phyloP scores from a whole-genome alignment of 2,113 vertebrate genomes.

The Psilopsiagon aymara region DNA sequence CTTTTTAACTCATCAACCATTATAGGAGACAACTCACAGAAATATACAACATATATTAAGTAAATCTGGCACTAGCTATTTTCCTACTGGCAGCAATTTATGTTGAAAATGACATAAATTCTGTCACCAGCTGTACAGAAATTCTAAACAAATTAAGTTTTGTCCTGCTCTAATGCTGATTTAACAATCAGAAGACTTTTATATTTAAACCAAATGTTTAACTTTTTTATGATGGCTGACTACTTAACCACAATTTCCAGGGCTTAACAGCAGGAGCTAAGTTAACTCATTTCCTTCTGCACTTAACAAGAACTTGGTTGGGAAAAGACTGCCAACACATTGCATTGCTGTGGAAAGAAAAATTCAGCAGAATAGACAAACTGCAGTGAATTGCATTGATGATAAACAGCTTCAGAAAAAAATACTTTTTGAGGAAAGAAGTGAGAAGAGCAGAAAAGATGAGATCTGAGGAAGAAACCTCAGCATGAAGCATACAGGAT shows the following conservation, averaged over 20 bases:
- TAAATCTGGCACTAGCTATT: neutral
- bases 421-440: neutral
- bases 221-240: slow-evolving; percentile 52
- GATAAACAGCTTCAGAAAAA: neutral
- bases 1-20: neutral
- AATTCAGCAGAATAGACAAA: neutral
- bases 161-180: slow-evolving; percentile 8
- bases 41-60: neutral
- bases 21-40: neutral
- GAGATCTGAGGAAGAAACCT: neutral
- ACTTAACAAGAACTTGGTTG: slow-evolving; percentile 41
- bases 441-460: neutral
- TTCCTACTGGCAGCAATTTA: slow-evolving; percentile 30
- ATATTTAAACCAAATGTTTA: slow-evolving; percentile 70
- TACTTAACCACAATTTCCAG: slow-evolving; percentile 65
- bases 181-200: slow-evolving; percentile 61
- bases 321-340: slow-evolving; percentile 27
- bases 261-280: slow-evolving; percentile 64
- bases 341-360: neutral
- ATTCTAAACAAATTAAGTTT: slow-evolving; percentile 59
- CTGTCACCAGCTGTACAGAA: slow-evolving; percentile 45
- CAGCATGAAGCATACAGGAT: neutral
- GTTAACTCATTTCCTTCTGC: slow-evolving; percentile 71
- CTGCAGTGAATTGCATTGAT: neutral
- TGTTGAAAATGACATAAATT: slow-evolving; percentile 52